Evolutionary conservation across 2,797 vertebrate genomes (phyloP).

Genomic region (Platalea minor): DNA sequence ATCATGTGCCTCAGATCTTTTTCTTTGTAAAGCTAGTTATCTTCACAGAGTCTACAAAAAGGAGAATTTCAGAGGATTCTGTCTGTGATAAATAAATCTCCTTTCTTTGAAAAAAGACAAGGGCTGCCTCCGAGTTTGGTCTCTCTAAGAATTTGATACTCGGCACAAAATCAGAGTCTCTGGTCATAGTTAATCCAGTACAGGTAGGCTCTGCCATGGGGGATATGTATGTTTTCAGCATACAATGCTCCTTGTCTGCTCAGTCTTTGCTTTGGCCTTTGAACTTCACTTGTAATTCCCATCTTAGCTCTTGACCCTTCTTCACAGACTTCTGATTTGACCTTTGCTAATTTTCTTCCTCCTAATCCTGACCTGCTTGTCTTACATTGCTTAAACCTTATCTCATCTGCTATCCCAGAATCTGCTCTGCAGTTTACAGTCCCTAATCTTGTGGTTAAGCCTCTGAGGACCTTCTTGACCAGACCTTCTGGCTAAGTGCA

Average conservation of each 20-base stretch:
- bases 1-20: not conserved
- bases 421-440: not conserved
- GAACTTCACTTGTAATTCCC: constrained; percentile 25
- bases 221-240: not conserved
- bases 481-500: not conserved
- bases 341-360: constrained; percentile 7
- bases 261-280: not conserved
- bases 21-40: not conserved
- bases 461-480: not conserved
- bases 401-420: not conserved
- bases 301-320: constrained; percentile 9
- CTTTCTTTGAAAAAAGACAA: not conserved
- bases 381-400: not conserved
- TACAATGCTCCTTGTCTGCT: not conserved
- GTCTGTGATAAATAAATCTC: not conserved
- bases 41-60: not conserved
- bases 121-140: not conserved
- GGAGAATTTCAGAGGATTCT: not conserved
- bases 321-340: not conserved
- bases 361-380: constrained; percentile 18
- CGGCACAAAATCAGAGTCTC: not conserved
- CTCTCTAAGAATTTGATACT: not conserved
- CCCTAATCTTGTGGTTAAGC: not conserved
- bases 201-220: not conserved
- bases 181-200: not conserved